A percentile compares a stretch with the other conserved stretches of the same genome.
Conservation (phyloP, 37 sponge, comb jelly and placozoan genomes). For the Axinella damicornis region DNA sequence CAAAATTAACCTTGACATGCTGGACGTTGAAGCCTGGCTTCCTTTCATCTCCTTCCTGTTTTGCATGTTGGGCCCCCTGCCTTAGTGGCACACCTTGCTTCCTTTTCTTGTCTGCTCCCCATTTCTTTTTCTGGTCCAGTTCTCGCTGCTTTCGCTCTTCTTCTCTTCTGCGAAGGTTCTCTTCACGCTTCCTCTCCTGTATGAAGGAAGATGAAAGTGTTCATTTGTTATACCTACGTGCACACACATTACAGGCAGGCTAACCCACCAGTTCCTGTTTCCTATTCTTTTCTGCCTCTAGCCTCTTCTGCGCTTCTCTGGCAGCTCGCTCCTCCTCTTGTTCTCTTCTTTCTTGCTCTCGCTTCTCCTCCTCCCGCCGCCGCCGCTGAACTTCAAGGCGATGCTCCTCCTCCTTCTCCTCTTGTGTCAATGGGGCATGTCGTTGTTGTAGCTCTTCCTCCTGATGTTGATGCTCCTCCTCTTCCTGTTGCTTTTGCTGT, state of each 20-base stretch:
- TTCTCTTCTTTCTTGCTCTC: constrained; percentile 20
- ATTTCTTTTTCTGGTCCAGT: constrained; percentile 19
- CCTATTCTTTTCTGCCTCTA: constrained; percentile 32
- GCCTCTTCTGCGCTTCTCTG: background rate
- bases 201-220: background rate
- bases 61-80: background rate
- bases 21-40: background rate
- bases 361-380: constrained; percentile 7
- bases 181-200: constrained; percentile 50
- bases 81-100: constrained; percentile 17
- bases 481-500: background rate
- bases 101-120: constrained; percentile 25
- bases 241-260: background rate
- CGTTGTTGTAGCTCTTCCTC: constrained; percentile 4
- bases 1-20: constrained; percentile 5
- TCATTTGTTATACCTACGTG: background rate
- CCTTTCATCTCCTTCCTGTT: background rate
- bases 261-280: constrained; percentile 30
- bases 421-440: background rate
- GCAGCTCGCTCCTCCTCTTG: constrained; percentile 17
- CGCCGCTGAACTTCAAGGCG: constrained; percentile 41
- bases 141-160: constrained; percentile 53
- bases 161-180: constrained; percentile 27
- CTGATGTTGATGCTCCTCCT: background rate
- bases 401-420: constrained; percentile 5